A percentile compares a stretch with the other conserved stretches of the same genome.
These are phyloP conservation scores for Listronotus bonariensis DNA, from an alignment of 1,140 invertebrate species.

Conservation along the genomic window DNA sequence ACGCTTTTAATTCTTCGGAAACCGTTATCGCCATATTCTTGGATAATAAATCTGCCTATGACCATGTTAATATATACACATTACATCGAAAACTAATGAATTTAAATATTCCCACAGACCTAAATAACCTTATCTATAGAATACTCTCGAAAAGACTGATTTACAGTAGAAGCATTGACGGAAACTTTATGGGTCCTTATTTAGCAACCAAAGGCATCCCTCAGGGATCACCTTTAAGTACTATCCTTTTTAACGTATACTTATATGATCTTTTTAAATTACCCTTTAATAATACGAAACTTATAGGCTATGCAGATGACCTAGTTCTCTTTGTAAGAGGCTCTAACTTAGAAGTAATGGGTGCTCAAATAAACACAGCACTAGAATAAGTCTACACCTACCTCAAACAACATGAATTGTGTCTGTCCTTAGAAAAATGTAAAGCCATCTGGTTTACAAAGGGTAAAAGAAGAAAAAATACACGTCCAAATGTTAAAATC, in stretches of 20 bases:
- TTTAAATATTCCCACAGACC: background rate
- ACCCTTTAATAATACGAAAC: background rate
- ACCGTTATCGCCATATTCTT: no score
- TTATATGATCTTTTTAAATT: conserved; percentile 4
- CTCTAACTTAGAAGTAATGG: conserved; percentile 3
- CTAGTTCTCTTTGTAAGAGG: conserved; percentile 1
- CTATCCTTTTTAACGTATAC: conserved; percentile 9
- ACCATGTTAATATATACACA: no score
- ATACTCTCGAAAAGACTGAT: conserved; percentile 1
- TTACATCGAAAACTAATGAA: no score
- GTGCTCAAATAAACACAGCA: conserved; percentile 4
- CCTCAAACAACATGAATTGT: conserved; percentile 4
- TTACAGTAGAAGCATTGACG: background rate
- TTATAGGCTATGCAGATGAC: conserved; percentile 3
- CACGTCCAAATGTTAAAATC: no score
- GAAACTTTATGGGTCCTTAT: background rate
- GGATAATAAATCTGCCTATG: no score
- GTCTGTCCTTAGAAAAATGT: background rate
- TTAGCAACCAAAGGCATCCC: conserved; percentile 7
- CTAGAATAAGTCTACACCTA: background rate
- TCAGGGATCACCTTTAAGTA: conserved; percentile 10
- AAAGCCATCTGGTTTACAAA: background rate
- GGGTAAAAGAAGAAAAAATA: no score
- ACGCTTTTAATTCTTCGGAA: no score
- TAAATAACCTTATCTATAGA: conserved; percentile 8